These are phyloP conservation scores for Oxytorus armatus DNA, from an alignment of 2,888 invertebrate genomes.

Conservation along the genomic window DNA sequence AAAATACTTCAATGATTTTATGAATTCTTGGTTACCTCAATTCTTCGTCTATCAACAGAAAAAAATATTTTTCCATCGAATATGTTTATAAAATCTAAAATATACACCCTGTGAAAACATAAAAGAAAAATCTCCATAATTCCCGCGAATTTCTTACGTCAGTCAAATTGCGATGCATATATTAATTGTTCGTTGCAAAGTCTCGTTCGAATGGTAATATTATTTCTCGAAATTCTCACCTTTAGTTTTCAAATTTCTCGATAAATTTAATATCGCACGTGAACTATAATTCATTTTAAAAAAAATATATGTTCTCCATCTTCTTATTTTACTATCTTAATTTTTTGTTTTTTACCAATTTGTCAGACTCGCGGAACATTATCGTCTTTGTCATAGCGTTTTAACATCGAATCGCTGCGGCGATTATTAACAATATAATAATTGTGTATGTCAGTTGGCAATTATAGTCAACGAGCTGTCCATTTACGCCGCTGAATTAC, in stretches of 20 bases:
- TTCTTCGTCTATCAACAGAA: no score
- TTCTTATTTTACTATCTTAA: neutral
- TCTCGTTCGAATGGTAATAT: neutral
- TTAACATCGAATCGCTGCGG: conserved; percentile 33
- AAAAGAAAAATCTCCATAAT: neutral
- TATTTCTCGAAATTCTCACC: neutral
- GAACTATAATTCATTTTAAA: neutral
- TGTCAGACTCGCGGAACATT: neutral
- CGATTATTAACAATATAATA: conserved; percentile 65
- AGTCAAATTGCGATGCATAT: neutral
- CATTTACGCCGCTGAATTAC: conserved; percentile 65
- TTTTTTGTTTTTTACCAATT: neutral
- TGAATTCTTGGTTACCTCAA: no score
- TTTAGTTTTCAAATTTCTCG: neutral
- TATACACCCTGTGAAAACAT: neutral
- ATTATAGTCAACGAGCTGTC: conserved; percentile 67
- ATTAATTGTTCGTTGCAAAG: neutral
- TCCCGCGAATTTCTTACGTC: conserved; percentile 6
- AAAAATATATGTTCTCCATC: neutral
- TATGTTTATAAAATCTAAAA: neutral
- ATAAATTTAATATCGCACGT: neutral
- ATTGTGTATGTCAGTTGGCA: conserved; percentile 64
- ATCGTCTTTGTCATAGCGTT: conserved; percentile 38
- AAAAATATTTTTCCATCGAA: no score
- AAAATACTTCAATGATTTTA: no score